A percentile compares a stretch with the other conserved stretches of the same genome.
These are phyloP conservation scores for Drosophila fuyamai DNA, from an alignment of 1,140 invertebrate species.

Conservation along the genomic window DNA sequence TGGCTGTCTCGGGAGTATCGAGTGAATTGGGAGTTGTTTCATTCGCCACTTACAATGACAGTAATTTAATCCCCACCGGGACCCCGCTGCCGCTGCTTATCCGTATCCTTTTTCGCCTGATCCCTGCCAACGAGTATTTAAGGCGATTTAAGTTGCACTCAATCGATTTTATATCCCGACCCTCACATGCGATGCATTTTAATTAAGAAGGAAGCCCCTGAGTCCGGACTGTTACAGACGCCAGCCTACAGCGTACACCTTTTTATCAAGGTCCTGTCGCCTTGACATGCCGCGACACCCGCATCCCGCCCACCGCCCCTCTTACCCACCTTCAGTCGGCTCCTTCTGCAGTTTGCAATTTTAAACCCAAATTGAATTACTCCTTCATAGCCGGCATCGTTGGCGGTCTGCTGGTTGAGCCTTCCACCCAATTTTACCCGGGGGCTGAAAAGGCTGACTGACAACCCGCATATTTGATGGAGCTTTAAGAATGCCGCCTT, in stretches of 20 bases:
- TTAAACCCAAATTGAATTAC: slow-evolving; percentile 81
- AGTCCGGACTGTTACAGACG: slow-evolving; percentile 3
- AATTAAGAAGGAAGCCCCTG: slow-evolving; percentile 65
- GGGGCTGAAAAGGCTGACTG: slow-evolving; percentile 6
- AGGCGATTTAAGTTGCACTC: slow-evolving; percentile 60
- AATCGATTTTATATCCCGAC: slow-evolving; percentile 63
- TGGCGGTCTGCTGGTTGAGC: slow-evolving; percentile 26
- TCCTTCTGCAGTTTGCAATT: slow-evolving; percentile 67
- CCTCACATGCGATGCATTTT: slow-evolving; percentile 66
- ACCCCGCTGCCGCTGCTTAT: background rate
- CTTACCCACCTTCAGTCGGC: slow-evolving; percentile 14
- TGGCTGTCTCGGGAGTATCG: slow-evolving; percentile 13
- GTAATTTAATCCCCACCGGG: slow-evolving; percentile 55
- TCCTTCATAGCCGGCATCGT: slow-evolving; percentile 42
- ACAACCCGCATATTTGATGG: slow-evolving; percentile 51
- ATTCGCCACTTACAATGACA: slow-evolving; percentile 47
- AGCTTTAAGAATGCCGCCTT: slow-evolving; percentile 56
- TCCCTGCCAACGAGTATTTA: slow-evolving; percentile 27
- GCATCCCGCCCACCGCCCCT: background rate
- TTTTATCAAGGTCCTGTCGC: slow-evolving; percentile 39
- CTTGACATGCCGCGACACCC: slow-evolving; percentile 39
- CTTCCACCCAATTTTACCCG: slow-evolving; percentile 9
- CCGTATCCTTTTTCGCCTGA: slow-evolving; percentile 3
- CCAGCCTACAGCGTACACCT: slow-evolving; percentile 21
- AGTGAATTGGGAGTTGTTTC: slow-evolving; percentile 7